Conservation (phyloP, 2,888 invertebrate species). For the Ophion ventricosus region DNA sequence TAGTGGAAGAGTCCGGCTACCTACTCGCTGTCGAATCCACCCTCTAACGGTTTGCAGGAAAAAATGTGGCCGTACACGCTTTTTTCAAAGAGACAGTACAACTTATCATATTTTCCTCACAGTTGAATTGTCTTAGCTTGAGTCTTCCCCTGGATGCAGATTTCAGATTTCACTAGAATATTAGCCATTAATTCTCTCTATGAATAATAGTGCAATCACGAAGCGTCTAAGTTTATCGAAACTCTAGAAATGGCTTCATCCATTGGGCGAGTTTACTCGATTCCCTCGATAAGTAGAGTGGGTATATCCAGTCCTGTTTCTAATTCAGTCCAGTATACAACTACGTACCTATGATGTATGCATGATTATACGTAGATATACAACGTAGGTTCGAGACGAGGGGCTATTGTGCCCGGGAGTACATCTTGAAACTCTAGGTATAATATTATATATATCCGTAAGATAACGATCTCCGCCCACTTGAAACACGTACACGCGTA, state of each 20-base stretch:
- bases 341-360: neutral
- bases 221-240: neutral
- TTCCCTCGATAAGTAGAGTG: neutral
- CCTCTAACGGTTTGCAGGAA: too few relatives aligned
- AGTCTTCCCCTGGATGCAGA: too few relatives aligned
- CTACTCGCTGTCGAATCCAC: too few relatives aligned
- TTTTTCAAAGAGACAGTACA: too few relatives aligned
- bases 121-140: too few relatives aligned
- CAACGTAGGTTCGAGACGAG: neutral
- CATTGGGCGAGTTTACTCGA: neutral
- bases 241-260: neutral
- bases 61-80: too few relatives aligned
- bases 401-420: neutral
- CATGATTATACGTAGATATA: neutral
- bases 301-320: neutral
- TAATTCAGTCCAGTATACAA: neutral
- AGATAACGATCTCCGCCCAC: constrained; percentile 24
- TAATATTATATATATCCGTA: constrained; percentile 2
- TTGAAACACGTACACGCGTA: neutral
- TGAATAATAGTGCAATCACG: neutral
- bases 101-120: too few relatives aligned
- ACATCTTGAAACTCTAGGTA: constrained; percentile 16
- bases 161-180: neutral
- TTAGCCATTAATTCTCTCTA: neutral
- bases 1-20: too few relatives aligned